These are phyloP conservation scores for Semicossyphus pulcher DNA, from an alignment of 2,113 vertebrate species.

Conservation along the genomic window DNA sequence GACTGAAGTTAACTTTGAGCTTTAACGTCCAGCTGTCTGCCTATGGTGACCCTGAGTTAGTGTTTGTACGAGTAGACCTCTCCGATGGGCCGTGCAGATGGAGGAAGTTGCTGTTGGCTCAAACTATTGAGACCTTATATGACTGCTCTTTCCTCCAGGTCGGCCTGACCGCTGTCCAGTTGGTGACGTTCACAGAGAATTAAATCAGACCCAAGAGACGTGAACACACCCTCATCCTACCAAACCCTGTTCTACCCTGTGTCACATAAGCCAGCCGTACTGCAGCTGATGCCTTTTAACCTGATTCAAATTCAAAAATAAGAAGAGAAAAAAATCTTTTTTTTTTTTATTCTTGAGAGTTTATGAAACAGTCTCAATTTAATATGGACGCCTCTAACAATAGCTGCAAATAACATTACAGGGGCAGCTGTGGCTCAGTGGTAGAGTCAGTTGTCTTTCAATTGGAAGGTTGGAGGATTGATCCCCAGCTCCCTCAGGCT, in stretches of 20 bases:
- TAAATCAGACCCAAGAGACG: slow-evolving; percentile 31
- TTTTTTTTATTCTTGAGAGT: too few relatives aligned
- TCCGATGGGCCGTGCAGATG: slow-evolving; percentile 46
- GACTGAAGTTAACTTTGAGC: not conserved
- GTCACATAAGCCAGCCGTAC: not conserved
- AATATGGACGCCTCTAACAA: too few relatives aligned
- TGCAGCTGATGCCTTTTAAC: not conserved
- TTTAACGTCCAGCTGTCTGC: not conserved
- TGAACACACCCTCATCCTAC: slow-evolving; percentile 34
- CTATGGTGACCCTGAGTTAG: not conserved
- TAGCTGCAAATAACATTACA: too few relatives aligned
- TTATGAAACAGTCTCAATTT: too few relatives aligned
- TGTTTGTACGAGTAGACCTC: not conserved
- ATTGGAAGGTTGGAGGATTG: too few relatives aligned
- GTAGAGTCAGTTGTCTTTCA: too few relatives aligned
- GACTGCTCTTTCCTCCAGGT: slow-evolving; percentile 40
- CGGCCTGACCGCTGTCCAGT: slow-evolving; percentile 3
- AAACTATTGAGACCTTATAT: slow-evolving; percentile 8
- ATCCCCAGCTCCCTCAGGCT: too few relatives aligned
- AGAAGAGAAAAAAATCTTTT: too few relatives aligned
- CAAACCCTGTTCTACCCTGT: not conserved
- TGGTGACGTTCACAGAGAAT: slow-evolving; percentile 18
- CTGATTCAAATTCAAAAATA: not conserved
- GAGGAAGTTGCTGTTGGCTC: slow-evolving; percentile 35
- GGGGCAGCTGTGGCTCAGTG: too few relatives aligned